phyloP scores from a whole-genome alignment of 2,797 vertebrate species.

The Toxotes lorentzi region DNA sequence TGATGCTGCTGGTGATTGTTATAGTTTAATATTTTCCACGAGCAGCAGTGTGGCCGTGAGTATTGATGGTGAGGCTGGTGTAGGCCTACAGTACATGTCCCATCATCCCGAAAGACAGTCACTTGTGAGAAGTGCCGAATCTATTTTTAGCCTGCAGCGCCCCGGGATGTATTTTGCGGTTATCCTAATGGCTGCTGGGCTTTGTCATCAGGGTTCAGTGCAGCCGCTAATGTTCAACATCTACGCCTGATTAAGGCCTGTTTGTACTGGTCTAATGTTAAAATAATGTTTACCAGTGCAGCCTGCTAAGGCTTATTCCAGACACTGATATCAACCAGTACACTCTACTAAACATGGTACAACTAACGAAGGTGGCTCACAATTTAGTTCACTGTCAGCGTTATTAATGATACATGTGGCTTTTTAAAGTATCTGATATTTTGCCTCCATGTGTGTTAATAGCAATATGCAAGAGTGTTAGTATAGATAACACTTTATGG shows the following conservation, averaged over 20 bases:
- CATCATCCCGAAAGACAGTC: conserved; percentile 51
- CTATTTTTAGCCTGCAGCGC: conserved; percentile 69
- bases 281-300: conserved; percentile 9
- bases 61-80: neutral
- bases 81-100: conserved; percentile 8
- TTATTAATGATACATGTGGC: neutral
- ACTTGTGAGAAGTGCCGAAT: conserved; percentile 50
- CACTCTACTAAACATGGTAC: neutral
- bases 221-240: conserved; percentile 36
- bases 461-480: neutral
- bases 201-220: conserved; percentile 51
- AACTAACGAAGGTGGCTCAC: neutral
- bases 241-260: conserved; percentile 27
- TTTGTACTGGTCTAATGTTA: conserved; percentile 22
- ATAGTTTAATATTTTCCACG: conserved; percentile 23
- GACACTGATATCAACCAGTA: neutral
- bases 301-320: neutral
- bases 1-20: conserved; percentile 26
- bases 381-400: neutral
- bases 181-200: conserved; percentile 68
- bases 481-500: neutral
- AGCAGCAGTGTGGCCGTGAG: neutral
- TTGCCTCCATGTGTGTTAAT: neutral
- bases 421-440: neutral
- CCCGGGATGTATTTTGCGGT: conserved; percentile 50